Evolutionary conservation across 2,113 vertebrate species (phyloP).

Genomic region (Indicator maculatus): DNA sequence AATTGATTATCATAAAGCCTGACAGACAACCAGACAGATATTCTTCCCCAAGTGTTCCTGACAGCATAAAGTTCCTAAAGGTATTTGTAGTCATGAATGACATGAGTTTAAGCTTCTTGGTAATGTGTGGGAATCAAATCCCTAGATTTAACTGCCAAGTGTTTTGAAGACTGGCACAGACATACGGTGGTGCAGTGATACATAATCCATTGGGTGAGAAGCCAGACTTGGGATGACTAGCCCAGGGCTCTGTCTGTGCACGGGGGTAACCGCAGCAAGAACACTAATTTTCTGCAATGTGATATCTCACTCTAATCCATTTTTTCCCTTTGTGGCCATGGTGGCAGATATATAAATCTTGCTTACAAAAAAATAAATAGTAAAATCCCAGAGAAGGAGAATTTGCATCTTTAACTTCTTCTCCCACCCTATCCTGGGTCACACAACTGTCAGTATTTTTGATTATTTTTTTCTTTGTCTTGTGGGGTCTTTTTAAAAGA

Average conservation of each 20-base stretch:
- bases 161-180: slow-evolving; percentile 26
- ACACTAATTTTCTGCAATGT: slow-evolving; percentile 49
- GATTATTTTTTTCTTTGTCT: background rate
- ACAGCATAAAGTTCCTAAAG: background rate
- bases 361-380: background rate
- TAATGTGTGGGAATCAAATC: slow-evolving; percentile 44
- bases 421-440: background rate
- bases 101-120: background rate
- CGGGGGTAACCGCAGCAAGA: background rate
- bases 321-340: slow-evolving; percentile 3
- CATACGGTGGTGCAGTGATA: slow-evolving; percentile 15
- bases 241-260: background rate
- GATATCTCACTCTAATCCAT: slow-evolving; percentile 24
- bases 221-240: background rate
- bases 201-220: background rate
- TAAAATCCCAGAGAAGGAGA: background rate
- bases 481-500: background rate
- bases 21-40: background rate
- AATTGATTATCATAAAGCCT: background rate
- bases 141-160: background rate
- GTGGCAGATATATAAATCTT: background rate
- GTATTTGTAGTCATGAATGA: background rate
- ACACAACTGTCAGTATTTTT: background rate
- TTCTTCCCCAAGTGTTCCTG: background rate
- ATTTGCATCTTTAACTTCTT: background rate